phyloP scores from a whole-genome alignment of 1,140 invertebrate species.

The Caenorhabditis inopinata region DNA sequence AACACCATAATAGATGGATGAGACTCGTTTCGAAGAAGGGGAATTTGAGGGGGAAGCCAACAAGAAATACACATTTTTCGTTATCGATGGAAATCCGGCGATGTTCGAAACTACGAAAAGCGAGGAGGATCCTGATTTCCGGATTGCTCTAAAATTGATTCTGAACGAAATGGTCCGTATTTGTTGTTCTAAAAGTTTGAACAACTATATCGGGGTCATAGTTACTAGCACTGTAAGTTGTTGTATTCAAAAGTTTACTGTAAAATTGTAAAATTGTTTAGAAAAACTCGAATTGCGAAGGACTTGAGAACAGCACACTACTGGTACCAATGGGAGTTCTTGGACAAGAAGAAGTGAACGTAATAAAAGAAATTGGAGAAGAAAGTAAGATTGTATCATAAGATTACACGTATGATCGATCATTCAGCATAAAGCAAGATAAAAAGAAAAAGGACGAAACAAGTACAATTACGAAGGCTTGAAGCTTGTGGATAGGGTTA shows the following conservation, averaged over 20 bases:
- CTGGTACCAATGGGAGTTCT: conserved; percentile 11
- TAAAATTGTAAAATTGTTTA: neutral
- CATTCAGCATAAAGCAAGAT: too few species aligned
- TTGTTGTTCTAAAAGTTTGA: neutral
- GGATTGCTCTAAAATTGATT: neutral
- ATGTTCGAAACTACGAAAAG: neutral
- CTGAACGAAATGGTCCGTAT: conserved; percentile 8
- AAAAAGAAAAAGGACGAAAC: too few species aligned
- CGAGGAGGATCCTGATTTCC: neutral
- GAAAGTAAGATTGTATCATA: too few species aligned
- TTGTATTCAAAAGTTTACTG: too few species aligned
- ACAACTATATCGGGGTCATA: neutral
- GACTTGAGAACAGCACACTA: neutral
- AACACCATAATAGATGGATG: conserved; percentile 20
- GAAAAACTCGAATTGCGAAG: neutral
- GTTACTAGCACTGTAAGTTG: neutral
- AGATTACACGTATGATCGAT: too few species aligned
- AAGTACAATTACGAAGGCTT: too few species aligned
- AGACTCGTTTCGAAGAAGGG: neutral
- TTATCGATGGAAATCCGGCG: conserved; percentile 17
- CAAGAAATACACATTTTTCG: conserved; percentile 9
- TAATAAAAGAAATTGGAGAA: neutral
- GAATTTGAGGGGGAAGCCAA: neutral
- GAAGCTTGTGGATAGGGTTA: too few species aligned
- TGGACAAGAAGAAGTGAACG: conserved; percentile 8